Evolutionary conservation across 2,797 vertebrate species (phyloP), one percentile per base, ranked within the genome.

Genomic region (Anabacerthia variegaticeps): DNA sequence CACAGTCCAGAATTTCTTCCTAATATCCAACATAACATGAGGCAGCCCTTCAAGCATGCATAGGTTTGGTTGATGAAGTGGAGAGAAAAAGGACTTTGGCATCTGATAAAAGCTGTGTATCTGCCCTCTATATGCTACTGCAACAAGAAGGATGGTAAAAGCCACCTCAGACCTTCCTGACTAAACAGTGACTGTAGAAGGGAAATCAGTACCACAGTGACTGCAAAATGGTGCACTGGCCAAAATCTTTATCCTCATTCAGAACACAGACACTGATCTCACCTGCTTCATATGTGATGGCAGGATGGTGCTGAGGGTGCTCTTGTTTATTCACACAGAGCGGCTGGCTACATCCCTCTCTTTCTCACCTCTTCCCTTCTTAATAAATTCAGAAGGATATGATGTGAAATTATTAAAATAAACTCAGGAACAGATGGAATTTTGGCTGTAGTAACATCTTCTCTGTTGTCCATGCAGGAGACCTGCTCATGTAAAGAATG

Each of bases 221-320:
- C 20, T n/a, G 10, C 3, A 46, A 80, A 76, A 22, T 10, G 5
- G 14, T 1, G 5, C 24, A 24, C 44, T 75, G 46, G 9, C 24
- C 30, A n/a, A 36, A 66, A 37, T 24, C 0, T 0, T 52, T 34
- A 30, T 28, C 19, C 9, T 72, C 13, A 4, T n/a, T 79, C 6
- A 6, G 36, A 21, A 27, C 2, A 1, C 2, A n/a, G 52, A 2
- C 4, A 3, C 4, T 30, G 26, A 5, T 36, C 37, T 77, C 34
- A 18, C 13, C 67, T 56, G 26, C 2, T 7, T 37, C 44, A 19
- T 9, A 19, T 2, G 1, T 1, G 6, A 23, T 36, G 48, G 17
- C 21, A 69, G 52, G 16, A 5, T 62, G 51, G 18, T 55, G 36
- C n/a, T 41, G 36, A 83, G 32, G 5, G 26, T 30, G 39, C 23